Percentiles rank a stretch among this genome's conserved stretches.
These are phyloP conservation scores for Ceratina calcarata DNA, from an alignment of 1,140 invertebrate genomes.

Conservation along the genomic window DNA sequence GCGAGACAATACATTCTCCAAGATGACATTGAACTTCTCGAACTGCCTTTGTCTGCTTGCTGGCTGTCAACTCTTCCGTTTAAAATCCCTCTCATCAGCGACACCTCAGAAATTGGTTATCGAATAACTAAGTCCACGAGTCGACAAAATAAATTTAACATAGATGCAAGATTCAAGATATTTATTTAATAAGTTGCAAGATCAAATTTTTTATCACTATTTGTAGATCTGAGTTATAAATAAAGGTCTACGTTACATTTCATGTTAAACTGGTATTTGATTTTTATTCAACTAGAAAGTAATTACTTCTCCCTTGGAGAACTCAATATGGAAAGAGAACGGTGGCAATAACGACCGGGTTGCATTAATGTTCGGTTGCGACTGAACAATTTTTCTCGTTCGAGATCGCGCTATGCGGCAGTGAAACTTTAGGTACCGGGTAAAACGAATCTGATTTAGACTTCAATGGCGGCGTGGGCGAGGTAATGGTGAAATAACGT, in stretches of 20 bases:
- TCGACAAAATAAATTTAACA: background rate
- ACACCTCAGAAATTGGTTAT: background rate
- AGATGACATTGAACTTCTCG: constrained; percentile 43
- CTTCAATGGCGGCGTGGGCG: background rate
- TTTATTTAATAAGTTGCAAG: no score
- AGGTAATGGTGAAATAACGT: constrained; percentile 20
- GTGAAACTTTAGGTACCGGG: background rate
- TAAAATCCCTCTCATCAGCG: background rate
- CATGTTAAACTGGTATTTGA: no score
- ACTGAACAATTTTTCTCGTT: background rate
- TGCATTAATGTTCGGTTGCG: no score
- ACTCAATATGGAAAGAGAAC: no score
- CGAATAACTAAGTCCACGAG: background rate
- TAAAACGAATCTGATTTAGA: background rate
- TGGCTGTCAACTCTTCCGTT: background rate
- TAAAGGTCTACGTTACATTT: no score
- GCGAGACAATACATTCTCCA: constrained; percentile 27
- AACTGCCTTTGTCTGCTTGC: background rate
- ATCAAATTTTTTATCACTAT: no score
- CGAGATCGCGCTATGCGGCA: constrained; percentile 2
- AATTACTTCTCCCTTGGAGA: no score
- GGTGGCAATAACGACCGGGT: no score
- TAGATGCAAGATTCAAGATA: background rate
- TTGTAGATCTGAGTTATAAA: no score
- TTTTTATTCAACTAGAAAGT: no score